Conservation (phyloP, 2,888 invertebrate genomes). For the Scrobipalpa atriplicella region DNA sequence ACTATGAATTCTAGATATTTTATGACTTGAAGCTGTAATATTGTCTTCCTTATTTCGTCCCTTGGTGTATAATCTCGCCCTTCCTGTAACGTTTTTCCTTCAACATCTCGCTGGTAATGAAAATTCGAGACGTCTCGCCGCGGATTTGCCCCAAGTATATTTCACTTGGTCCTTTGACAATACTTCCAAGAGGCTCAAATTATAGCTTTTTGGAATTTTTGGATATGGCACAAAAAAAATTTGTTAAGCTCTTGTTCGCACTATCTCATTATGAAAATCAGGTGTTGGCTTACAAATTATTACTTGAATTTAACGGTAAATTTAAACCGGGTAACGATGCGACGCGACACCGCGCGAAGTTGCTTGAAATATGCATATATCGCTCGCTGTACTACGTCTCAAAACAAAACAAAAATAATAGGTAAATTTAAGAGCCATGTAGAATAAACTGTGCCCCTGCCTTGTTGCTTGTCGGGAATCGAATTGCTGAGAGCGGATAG, state of each 20-base stretch:
- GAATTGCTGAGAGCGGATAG: constrained; percentile 13
- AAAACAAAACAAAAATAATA: no score
- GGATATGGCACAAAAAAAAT: no score
- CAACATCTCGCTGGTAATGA: constrained; percentile 51
- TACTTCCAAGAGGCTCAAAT: background rate
- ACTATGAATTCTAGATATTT: no score
- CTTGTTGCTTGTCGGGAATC: constrained; percentile 13
- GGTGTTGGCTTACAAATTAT: no score
- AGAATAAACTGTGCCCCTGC: background rate
- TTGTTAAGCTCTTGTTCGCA: no score
- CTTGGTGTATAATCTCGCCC: constrained; percentile 61
- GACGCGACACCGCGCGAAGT: no score
- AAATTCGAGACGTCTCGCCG: constrained; percentile 63
- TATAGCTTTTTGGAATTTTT: no score
- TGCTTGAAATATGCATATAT: no score
- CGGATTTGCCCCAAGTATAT: constrained; percentile 44
- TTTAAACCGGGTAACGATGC: no score
- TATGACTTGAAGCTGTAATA: background rate
- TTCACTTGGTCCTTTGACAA: background rate
- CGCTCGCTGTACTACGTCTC: no score
- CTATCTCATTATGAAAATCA: no score
- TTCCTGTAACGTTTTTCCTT: constrained; percentile 45
- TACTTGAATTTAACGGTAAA: no score
- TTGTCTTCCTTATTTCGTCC: constrained; percentile 29
- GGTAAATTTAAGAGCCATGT: background rate